Conservation (phyloP, 1,140 invertebrate genomes). For the Drosophila nasuta region DNA sequence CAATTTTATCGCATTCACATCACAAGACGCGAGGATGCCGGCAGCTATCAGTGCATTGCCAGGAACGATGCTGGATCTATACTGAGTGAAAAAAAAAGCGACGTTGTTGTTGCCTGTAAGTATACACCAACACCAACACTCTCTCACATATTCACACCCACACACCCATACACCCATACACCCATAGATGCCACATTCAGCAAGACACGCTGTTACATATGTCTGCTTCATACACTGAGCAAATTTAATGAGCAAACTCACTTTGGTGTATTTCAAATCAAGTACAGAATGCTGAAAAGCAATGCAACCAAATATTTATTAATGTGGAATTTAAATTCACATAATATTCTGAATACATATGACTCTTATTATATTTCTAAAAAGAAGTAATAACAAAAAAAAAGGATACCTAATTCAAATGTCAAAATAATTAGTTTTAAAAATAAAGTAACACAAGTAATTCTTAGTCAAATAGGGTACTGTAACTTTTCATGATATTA, state of each 20-base stretch:
- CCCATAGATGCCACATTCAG: not conserved
- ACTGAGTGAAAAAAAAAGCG: slow-evolving; percentile 94
- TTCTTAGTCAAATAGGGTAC: no score
- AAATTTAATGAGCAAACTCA: not conserved
- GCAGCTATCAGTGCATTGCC: slow-evolving; percentile 95
- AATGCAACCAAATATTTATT: not conserved
- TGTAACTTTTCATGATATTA: no score
- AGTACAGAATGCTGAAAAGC: no score
- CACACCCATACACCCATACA: not conserved
- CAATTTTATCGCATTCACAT: slow-evolving; percentile 93
- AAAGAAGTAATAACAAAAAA: no score
- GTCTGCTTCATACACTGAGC: not conserved
- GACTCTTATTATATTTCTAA: no score
- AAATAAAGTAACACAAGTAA: no score
- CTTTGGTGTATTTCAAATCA: not conserved
- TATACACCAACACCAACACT: slow-evolving; percentile 71
- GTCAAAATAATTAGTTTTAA: no score
- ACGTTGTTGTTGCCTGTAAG: slow-evolving; percentile 96
- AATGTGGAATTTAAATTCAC: not conserved
- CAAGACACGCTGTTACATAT: slow-evolving; percentile 1
- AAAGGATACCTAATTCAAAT: no score
- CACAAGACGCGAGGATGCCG: slow-evolving; percentile 91
- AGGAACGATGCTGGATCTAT: slow-evolving; percentile 95
- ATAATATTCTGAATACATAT: no score
- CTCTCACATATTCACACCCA: not conserved